Evolutionary conservation across 1,140 invertebrate genomes (phyloP), one percentile per base, ranked within the genome.

Genomic region (Lethocerus indicus): DNA sequence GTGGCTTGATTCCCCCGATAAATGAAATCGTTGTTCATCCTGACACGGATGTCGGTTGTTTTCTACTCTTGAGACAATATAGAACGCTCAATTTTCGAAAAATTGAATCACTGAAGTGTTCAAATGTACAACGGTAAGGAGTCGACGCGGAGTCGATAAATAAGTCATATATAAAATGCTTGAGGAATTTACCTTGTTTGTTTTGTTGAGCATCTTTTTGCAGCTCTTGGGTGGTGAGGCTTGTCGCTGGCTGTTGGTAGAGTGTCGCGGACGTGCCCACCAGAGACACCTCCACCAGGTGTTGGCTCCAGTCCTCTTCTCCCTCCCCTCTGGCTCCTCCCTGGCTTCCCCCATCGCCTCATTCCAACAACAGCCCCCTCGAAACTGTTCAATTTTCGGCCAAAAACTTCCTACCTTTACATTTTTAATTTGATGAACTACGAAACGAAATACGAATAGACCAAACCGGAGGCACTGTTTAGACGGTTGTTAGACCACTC

Each of bases 121-220:
- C n/a, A 9, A 9, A 32, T 12, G 9, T 32, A 32, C 9, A 32
- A 9, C 9, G 29, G 9, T 32, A 12, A 32, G n/a, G 9, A 32
- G 29, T 12, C n/a, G 29, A 32, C n/a, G n/a, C 9, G 29, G n/a
- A n/a, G n/a, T n/a, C n/a, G n/a, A n/a, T n/a, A n/a, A n/a, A n/a
- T n/a, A n/a, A n/a, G n/a, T n/a, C n/a, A n/a, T n/a, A n/a, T n/a
- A n/a, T n/a, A n/a, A n/a, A n/a, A n/a, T n/a, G n/a, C n/a, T n/a
- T n/a, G n/a, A n/a, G n/a, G n/a, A n/a, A 5, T 4, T 48, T 49
- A 53, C 51, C 51, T 53, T 53, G 47, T 53, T 53, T n/a, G 51
- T 49, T 47, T 53, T 53, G 41, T 53, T 53, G 41, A 53, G 51
- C 29, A 53, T 44, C 29, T 53, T 53, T 42, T 53, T 53, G 47